Base-by-base conservation (phyloP, 2,888 invertebrate species). In the Brenthis hecate region DNA sequence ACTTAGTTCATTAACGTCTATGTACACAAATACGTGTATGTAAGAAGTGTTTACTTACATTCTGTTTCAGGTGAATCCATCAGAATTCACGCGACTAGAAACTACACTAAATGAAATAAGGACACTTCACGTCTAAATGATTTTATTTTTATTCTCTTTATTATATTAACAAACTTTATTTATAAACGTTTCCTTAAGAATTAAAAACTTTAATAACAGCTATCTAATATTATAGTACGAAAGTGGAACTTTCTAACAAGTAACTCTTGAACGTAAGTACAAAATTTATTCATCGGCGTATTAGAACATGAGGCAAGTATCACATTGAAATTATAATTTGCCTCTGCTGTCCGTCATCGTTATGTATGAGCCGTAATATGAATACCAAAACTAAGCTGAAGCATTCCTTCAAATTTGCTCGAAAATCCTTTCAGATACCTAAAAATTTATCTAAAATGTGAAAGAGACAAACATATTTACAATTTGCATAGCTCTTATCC, bases 281-380 rank as follows among this genome's bases (percentile, higher is more conserved):
- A 71, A 73, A 65, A 71, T 80, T 11, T 43, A 79, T 79, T 78
- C 77, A 76, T 66, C 69, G 73, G 67, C 68, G 72, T 70, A 78
- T 79, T 82, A 80, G 80, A 78, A 79, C 75, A 72, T 71, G 77
- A 73, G 77, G 77, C 58, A 76, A 84, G 84, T 82, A 83, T 73
- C 83, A 72, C 76, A 83, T 89, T 88, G 86, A 88, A 88, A 89
- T 89, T 90, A 83, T 89, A 91, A 91, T 91, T 75, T 73, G 76
- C 71, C 80, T 77, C 79, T 78, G 81, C 77, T 78, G 78, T 80
- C 83, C 74, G 68, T 65, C 72, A 80, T 83, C 76, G 81, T 78
- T 88, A 89, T 88, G 85, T 85, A 88, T 86, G 86, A 83, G 77
- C 71, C 71, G 67, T 72, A 71, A 87, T 87, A 81, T 86, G 83